Evolutionary conservation across 2,888 invertebrate species (phyloP), one percentile per base, ranked within the genome.

Genomic region (Endotricha flammealis): DNA sequence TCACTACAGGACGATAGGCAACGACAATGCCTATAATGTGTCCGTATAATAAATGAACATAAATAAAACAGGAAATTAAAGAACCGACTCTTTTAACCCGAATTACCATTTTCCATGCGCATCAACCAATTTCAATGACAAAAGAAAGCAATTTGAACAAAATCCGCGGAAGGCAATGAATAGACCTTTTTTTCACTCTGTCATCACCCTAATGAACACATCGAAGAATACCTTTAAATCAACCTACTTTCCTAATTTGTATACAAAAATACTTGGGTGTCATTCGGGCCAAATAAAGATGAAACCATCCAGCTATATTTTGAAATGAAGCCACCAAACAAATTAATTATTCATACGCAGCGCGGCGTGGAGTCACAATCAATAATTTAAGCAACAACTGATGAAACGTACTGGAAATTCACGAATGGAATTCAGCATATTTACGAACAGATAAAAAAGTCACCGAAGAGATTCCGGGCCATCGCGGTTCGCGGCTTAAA

Each of bases 91-190:
- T 8, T 6, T n/a, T 3, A 62, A 50, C 42, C 45, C 37, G 39
- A 42, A 35, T 41, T 22, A 13, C 16, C 20, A 20, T 20, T 34
- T 42, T 44, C 29, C 40, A 46, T 46, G 49, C 50, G 50, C 49
- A 56, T 50, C 55, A 44, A 51, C 55, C 60, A 61, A 65, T 69
- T 66, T 60, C 48, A 57, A 53, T 57, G 60, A 73, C 68, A 74
- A 74, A 64, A 47, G 55, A 58, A 58, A 55, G 60, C 62, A 67
- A 71, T 68, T 67, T 61, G 47, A 51, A 61, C 72, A 68, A 57
- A 50, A 57, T 47, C 48, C 50, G 42, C 42, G 22, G 29, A 36
- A 38, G 29, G 40, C 22, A 23, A 32, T 62, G 60, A 58, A 40
- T 51, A 50, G 51, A 52, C 58, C 43, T 32, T 56, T 61, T 62